Conservation (phyloP, 1,140 invertebrate species). For the Euura saliciscinereae region DNA sequence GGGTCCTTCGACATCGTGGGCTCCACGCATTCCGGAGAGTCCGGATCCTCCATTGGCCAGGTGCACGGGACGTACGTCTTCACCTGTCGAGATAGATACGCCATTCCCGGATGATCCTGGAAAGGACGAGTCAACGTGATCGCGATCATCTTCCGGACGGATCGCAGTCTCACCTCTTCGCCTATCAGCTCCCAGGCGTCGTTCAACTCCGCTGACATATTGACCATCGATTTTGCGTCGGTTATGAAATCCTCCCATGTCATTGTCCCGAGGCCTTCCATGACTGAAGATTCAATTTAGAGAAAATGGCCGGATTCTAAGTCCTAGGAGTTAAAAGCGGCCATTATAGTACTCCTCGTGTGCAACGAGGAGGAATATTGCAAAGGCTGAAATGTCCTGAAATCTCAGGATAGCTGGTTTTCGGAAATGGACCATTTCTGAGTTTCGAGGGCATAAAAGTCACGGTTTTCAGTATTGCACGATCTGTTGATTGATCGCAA, state of each 20-base stretch:
- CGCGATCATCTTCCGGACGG: background rate
- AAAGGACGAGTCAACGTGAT: background rate
- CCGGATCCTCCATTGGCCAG: constrained; percentile 22
- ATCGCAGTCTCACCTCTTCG: constrained; percentile 41
- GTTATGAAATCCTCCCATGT: constrained; percentile 55
- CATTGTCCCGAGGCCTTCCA: constrained; percentile 54
- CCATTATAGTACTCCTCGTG: no score
- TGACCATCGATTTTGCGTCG: constrained; percentile 43
- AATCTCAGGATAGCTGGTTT: no score
- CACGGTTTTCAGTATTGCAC: no score
- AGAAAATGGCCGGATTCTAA: no score
- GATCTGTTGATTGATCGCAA: no score
- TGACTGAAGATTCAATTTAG: constrained; percentile 15
- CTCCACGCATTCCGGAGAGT: constrained; percentile 14
- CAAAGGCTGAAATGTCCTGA: no score
- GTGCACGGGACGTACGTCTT: constrained; percentile 40
- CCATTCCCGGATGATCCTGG: constrained; percentile 44
- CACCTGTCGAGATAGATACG: constrained; percentile 43
- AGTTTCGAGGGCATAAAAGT: no score
- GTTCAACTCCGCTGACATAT: constrained; percentile 42
- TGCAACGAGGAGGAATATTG: no score
- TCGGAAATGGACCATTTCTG: no score
- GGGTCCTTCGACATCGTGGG: constrained; percentile 38
- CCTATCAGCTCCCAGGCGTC: constrained; percentile 52
- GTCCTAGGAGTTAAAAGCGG: no score